phyloP scores from a whole-genome alignment of 2,888 invertebrate species.

The Congeria kusceri region DNA sequence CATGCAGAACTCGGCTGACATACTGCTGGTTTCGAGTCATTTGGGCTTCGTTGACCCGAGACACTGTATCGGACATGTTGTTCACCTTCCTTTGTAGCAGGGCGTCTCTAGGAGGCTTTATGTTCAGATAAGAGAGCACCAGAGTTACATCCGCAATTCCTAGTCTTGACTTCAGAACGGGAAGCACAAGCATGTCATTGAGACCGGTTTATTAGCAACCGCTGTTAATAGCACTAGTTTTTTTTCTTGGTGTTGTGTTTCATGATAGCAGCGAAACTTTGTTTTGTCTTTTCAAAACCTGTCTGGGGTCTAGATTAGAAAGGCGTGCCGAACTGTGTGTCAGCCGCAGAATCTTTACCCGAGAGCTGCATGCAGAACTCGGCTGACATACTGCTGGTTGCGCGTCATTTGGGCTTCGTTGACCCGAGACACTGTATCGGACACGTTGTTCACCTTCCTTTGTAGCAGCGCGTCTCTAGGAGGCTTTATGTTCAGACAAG shows the following conservation, averaged over 20 bases:
- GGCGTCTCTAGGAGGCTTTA: neutral
- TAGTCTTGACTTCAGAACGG: neutral
- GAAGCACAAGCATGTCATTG: constrained; percentile 1
- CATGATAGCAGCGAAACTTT: neutral
- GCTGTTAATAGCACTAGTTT: neutral
- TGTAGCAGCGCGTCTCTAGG: neutral
- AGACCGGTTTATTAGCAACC: constrained; percentile 1
- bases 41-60: neutral
- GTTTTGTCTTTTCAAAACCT: neutral
- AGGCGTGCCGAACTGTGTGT: neutral
- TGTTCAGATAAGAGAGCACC: neutral
- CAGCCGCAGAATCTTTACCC: neutral
- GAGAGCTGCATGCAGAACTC: neutral
- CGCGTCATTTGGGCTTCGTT: neutral
- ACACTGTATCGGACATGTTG: neutral
- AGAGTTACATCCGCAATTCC: constrained; percentile 3
- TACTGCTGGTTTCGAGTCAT: neutral
- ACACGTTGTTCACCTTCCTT: neutral
- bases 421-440: neutral
- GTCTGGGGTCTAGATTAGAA: neutral
- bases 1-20: neutral
- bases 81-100: neutral
- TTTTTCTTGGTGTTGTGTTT: neutral
- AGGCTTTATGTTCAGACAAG: neutral
- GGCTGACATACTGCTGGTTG: constrained; percentile 2